phyloP scores from a whole-genome alignment of 37 sponge, comb jelly and placozoan species.

The Tethya wilhelma region DNA sequence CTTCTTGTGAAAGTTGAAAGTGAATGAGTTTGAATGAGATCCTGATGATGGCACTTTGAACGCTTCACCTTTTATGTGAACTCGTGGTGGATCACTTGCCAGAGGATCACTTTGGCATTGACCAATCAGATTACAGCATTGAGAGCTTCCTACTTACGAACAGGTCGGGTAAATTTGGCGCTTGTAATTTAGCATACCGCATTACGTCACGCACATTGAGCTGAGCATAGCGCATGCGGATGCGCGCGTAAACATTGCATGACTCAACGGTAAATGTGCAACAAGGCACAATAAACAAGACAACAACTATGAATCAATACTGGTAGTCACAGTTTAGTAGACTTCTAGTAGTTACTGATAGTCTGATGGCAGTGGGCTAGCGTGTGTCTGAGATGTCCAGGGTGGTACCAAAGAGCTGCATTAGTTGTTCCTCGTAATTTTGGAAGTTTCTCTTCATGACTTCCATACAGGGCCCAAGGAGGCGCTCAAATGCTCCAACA shows the following conservation, averaged over 20 bases:
- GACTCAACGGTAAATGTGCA: not conserved
- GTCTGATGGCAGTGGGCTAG: too few species aligned
- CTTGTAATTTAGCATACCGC: not conserved
- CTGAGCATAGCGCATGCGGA: not conserved
- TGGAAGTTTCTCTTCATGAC: constrained; percentile 93
- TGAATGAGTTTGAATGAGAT: not conserved
- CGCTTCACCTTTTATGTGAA: not conserved
- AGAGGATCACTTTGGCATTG: not conserved
- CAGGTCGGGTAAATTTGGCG: not conserved
- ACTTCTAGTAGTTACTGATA: too few species aligned
- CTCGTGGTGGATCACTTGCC: not conserved
- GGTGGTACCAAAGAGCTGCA: constrained; percentile 86
- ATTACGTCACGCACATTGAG: not conserved
- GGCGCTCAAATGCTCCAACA: constrained; percentile 93
- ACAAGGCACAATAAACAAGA: not conserved
- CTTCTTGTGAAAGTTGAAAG: not conserved
- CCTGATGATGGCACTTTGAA: not conserved
- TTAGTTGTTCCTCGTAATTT: constrained; percentile 89
- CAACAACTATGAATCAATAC: not conserved
- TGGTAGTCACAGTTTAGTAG: too few species aligned
- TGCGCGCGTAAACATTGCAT: not conserved
- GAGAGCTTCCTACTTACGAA: not conserved
- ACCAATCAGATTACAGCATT: not conserved
- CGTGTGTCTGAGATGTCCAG: constrained; percentile 76
- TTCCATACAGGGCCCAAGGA: constrained; percentile 95